Evolutionary conservation across 2,888 invertebrate species (phyloP), one percentile per base, ranked within the genome.

Genomic region (Eristalinus sepulchralis): DNA sequence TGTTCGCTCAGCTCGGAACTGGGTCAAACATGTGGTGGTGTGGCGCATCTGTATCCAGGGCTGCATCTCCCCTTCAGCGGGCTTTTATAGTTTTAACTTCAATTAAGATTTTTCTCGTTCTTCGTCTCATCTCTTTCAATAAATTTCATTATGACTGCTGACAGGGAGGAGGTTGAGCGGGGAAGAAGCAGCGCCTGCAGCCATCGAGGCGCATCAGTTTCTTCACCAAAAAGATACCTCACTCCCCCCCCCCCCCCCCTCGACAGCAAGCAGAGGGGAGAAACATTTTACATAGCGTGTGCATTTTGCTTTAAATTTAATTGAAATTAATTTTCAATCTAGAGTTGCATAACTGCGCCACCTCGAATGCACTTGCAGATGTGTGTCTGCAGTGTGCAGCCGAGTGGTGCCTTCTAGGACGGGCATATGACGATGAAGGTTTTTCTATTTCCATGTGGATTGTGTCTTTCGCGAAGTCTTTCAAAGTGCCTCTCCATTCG

Each of bases 281-380:
- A 64, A 71, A 53, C 60, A 63, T 71, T 76, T 84, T 76, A 84
- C 80, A 75, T 70, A 64, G 78, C 78, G 57, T 71, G 64, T 77
- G 84, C 84, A 68, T 85, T 85, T 85, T 60, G 70, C 73, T 66
- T 47, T 33, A 67, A 77, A 72, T 82, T 85, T 82, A 85, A 85
- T 85, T 85, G 82, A 85, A 85, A 85, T 85, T 85, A 85, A 85
- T 85, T 85, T 85, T 78, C 68, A 82, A 85, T 85, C 70, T 64
- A 73, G 73, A 85, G 63, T 85, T 85, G 82, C 85, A 85, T 85
- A 85, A 85, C 27, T 27, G 27, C 77, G 33, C 77, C 47, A 71
- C 64, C 68, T 47, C 67, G 64, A 72, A 47, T 79, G 64, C 57
- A 66, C 60, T 24, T 22, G 36, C 20, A n/a, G 13, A 62, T 34